Evolutionary conservation across 2,113 vertebrate species (phyloP), one percentile per base, ranked within the genome.

Genomic region (Oceanites oceanicus): DNA sequence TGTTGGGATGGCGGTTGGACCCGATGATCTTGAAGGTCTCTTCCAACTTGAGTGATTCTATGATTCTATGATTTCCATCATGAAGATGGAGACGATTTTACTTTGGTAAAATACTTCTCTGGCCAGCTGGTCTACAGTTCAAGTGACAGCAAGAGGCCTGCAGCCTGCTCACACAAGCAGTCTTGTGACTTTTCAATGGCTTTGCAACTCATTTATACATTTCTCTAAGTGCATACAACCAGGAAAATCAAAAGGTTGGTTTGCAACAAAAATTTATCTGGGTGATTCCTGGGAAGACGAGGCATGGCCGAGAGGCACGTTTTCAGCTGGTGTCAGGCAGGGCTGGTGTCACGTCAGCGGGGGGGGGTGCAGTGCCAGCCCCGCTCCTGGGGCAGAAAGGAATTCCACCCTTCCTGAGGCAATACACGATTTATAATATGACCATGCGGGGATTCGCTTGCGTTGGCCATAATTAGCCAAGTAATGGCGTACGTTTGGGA

Each of bases 361-460:
- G 18, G 34, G 4, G 25, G 66, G 34, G 67, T 5, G n/a, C 73
- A 11, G 32, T 2, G 4, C 27, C 67, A 80, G 22, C n/a, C 34
- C 9, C 30, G 59, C 63, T 66, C 32, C 72, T 5, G 26, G 15
- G 15, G 10, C 6, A n/a, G 21, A 49, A 17, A 12, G 30, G 36
- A 86, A 32, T 34, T 21, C 25, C 8, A 23, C 25, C 40, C 32
- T 26, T 77, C n/a, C 32, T 75, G 30, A 32, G 42, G 42, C 34
- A 56, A 9, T 9, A 50, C 8, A 18, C 0, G 1, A 26, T 19
- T 32, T 14, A 40, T 4, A 49, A 50, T 5, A 29, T 9, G 27
- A 61, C 34, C 26, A 8, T 7, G n/a, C n/a, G n/a, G n/a, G n/a
- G n/a, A n/a, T n/a, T n/a, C n/a, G n/a, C n/a, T n/a, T n/a, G n/a